phyloP scores from a whole-genome alignment of 2,888 invertebrate species.

The Caenorhabditis sp. region DNA sequence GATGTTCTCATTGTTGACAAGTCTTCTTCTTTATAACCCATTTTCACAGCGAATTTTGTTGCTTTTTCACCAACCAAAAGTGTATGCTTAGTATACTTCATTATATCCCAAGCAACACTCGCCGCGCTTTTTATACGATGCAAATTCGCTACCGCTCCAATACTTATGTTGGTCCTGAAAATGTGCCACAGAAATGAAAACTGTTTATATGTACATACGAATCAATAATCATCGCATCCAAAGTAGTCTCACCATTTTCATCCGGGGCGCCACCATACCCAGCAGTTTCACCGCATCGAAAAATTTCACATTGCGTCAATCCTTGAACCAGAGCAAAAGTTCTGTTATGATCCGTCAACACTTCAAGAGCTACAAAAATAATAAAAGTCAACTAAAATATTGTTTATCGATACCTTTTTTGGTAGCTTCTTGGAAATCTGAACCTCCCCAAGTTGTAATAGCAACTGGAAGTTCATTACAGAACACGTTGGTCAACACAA shows the following conservation, averaged over 20 bases:
- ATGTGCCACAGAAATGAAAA: too few species aligned
- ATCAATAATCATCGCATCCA: slow-evolving; percentile 97
- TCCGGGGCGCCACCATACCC: slow-evolving; percentile 96
- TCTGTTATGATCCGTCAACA: background rate
- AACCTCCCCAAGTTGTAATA: slow-evolving; percentile 54
- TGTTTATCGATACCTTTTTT: slow-evolving; percentile 38
- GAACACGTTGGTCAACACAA: too few species aligned
- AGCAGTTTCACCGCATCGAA: slow-evolving; percentile 90
- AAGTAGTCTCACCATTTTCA: slow-evolving; percentile 91
- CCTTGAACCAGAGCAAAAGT: slow-evolving; percentile 88
- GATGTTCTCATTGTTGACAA: slow-evolving; percentile 81
- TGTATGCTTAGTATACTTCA: slow-evolving; percentile 89
- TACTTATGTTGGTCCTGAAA: slow-evolving; percentile 15
- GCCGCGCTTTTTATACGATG: slow-evolving; percentile 77
- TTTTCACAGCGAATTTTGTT: slow-evolving; percentile 84
- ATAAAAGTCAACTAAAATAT: too few species aligned
- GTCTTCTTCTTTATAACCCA: slow-evolving; percentile 85
- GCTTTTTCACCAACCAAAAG: slow-evolving; percentile 87
- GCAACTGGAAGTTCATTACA: slow-evolving; percentile 33
- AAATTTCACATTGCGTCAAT: slow-evolving; percentile 83
- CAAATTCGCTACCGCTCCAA: slow-evolving; percentile 49
- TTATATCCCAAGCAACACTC: slow-evolving; percentile 87
- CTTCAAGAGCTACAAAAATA: slow-evolving; percentile 4
- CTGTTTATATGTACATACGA: too few species aligned
- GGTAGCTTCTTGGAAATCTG: slow-evolving; percentile 49